Conservation (phyloP, 1,140 invertebrate genomes). For the Musca vetustissima region DNA sequence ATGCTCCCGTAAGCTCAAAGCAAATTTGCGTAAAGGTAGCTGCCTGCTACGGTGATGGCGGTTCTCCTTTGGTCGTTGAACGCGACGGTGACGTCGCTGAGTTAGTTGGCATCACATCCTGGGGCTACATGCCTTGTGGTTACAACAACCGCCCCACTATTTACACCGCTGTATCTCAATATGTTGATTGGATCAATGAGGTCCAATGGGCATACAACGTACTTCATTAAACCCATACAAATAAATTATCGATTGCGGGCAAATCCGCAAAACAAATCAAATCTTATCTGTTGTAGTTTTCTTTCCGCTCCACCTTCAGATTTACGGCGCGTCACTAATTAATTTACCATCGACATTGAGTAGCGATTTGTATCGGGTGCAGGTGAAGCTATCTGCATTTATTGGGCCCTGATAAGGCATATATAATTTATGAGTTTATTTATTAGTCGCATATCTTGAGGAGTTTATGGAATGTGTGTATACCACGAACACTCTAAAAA, state of each 20-base stretch:
- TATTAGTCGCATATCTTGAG: no score
- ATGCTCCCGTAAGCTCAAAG: slow-evolving; percentile 38
- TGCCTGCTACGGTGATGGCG: slow-evolving; percentile 70
- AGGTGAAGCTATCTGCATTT: no score
- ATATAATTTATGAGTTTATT: no score
- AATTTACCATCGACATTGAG: neutral
- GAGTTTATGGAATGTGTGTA: no score
- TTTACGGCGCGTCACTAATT: slow-evolving; percentile 14
- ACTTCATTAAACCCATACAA: slow-evolving; percentile 21
- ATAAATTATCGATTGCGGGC: neutral
- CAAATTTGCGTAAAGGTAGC: slow-evolving; percentile 64
- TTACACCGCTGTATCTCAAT: slow-evolving; percentile 67
- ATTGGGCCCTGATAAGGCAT: no score
- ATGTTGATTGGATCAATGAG: slow-evolving; percentile 65
- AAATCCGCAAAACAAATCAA: slow-evolving; percentile 2
- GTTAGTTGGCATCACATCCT: slow-evolving; percentile 72
- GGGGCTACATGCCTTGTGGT: slow-evolving; percentile 74
- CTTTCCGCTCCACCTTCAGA: neutral
- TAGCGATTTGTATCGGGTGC: no score
- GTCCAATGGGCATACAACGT: slow-evolving; percentile 47
- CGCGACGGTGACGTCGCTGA: slow-evolving; percentile 38
- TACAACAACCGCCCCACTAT: slow-evolving; percentile 66
- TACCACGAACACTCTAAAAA: no score
- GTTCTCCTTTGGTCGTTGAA: slow-evolving; percentile 63
- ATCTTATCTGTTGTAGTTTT: slow-evolving; percentile 5